Evolutionary conservation across 2,113 vertebrate species (phyloP), one percentile per base, ranked within the genome.

Genomic region (Pedionomus torquatus): DNA sequence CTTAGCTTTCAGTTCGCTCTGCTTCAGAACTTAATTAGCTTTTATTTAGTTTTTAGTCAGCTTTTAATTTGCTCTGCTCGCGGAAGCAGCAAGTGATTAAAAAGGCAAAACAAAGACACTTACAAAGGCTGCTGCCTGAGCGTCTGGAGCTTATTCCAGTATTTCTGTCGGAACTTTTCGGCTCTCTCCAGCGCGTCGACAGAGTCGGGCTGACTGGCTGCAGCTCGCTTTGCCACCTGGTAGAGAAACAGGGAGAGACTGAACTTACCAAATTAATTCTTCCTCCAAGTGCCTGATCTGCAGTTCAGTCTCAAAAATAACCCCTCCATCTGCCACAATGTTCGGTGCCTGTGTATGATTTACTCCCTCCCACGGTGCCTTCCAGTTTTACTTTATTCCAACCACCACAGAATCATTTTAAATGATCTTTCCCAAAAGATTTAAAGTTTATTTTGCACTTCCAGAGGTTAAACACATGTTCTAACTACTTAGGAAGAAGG

Each of bases 51-150:
- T 68, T 48, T 33, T 4, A 19, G 10, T 14, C 41, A 19, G 41
- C 17, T 84, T 63, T 43, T 33, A 4, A 4, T 48, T 55, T 26
- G 51, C 54, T 89, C 49, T 74, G 52, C 85, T 89, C 51, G 13
- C 6, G 61, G 71, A 44, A 24, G 71, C 63, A 81, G 60, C 51
- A 70, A 49, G 51, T 15, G 48, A 51, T 33, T 60, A n/a, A 78
- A 19, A 75, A 58, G 10, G 16, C 65, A 68, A 77, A 70, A 30
- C 1, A 4, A 30, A 55, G 84, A 1, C 71, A 95, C 99, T 99
- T 96, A 99, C 99, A 99, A 99, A 2, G 99, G 99, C 96, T 99
- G 99, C 19, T 99, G 98, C 17, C 99, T 98, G 68, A 99, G 98
- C 0, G 99, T 99, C 97, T 99, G 99, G 9, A 99, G 98, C 96